These are phyloP conservation scores for Benthosema pterotum DNA, from an alignment of 2,797 vertebrate species.

Conservation along the genomic window DNA sequence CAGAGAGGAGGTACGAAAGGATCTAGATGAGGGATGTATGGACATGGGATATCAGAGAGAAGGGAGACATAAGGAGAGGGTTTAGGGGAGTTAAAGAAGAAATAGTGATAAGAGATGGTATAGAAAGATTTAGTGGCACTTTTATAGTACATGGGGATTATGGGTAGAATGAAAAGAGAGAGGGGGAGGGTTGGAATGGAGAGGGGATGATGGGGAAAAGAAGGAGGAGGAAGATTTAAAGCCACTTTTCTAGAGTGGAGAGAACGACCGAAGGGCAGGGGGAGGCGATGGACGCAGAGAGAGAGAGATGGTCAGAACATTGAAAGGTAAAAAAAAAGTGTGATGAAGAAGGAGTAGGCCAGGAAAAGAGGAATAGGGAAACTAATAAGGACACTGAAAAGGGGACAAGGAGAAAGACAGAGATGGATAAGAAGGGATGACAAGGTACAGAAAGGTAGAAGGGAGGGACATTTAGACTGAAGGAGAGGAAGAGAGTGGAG, in stretches of 20 bases:
- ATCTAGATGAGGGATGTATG: not conserved
- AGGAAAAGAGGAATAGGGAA: not conserved
- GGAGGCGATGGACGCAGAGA: not conserved
- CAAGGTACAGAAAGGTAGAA: not conserved
- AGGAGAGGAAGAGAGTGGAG: too few relatives aligned
- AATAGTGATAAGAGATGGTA: not conserved
- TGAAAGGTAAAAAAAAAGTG: not conserved
- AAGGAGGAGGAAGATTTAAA: too few relatives aligned
- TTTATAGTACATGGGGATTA: conserved; percentile 3
- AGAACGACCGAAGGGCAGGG: too few relatives aligned
- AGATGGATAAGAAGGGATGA: too few relatives aligned
- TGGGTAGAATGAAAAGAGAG: conserved; percentile 1
- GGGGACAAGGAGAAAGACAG: not conserved
- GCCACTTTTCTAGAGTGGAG: too few relatives aligned
- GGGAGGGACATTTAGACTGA: not conserved
- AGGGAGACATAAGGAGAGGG: not conserved
- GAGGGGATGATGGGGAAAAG: not conserved
- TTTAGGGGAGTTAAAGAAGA: conserved; percentile 1
- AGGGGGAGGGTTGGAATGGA: conserved; percentile 3
- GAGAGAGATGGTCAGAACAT: not conserved
- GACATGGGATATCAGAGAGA: not conserved
- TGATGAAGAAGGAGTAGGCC: not conserved
- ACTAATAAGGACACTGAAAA: not conserved
- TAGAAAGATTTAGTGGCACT: conserved; percentile 26
- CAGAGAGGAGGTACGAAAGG: not conserved